A percentile compares a stretch with the other conserved stretches of the same genome.
These are phyloP conservation scores for Todus mexicanus DNA, from an alignment of 2,797 vertebrate species.

Conservation along the genomic window DNA sequence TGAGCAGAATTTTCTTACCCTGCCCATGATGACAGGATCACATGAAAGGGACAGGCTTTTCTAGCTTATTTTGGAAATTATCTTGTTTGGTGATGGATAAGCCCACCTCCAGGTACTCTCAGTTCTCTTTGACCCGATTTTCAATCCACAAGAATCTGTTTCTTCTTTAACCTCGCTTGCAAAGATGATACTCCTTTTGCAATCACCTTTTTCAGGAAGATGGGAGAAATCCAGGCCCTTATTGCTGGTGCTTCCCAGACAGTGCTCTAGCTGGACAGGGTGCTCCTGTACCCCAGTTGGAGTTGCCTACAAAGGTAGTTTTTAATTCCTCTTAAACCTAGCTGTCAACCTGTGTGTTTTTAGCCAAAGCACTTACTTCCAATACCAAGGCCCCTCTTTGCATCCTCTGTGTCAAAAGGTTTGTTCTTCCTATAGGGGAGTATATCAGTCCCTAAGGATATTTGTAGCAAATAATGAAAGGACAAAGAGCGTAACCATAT, in stretches of 20 bases:
- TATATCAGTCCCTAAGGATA: neutral
- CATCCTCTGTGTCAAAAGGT: neutral
- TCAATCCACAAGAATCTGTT: neutral
- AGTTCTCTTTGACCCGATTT: neutral
- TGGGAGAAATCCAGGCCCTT: neutral
- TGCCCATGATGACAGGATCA: neutral
- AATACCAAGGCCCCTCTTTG: neutral
- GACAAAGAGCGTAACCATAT: neutral
- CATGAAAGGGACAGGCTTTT: neutral
- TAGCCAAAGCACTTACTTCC: neutral
- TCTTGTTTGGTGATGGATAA: neutral
- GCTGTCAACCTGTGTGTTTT: neutral
- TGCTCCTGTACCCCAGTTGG: neutral
- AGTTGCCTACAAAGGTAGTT: neutral
- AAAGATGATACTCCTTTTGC: neutral
- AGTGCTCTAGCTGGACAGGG: neutral
- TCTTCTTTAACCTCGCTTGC: neutral
- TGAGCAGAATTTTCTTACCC: neutral
- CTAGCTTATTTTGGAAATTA: neutral
- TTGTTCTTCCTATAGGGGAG: neutral
- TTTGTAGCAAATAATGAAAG: neutral
- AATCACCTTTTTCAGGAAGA: neutral
- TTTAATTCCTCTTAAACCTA: neutral
- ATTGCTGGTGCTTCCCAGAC: neutral
- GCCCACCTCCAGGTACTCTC: neutral